These are phyloP conservation scores for Drepana falcataria DNA, from an alignment of 2,888 invertebrate species.

Conservation along the genomic window DNA sequence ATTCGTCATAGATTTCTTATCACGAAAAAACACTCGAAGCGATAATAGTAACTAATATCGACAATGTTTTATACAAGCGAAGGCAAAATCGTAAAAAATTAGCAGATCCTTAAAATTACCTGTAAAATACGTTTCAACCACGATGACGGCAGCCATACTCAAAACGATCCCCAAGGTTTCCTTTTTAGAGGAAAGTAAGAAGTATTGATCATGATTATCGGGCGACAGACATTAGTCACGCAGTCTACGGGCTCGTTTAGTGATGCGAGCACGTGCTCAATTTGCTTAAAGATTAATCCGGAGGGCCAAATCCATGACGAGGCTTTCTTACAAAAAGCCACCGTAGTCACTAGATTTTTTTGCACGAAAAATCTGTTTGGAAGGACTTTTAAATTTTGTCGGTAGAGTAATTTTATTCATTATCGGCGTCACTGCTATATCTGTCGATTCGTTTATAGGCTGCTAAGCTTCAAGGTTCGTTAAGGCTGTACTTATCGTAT, in stretches of 20 bases:
- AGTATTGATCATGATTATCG: background rate
- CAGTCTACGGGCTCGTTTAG: constrained; percentile 1
- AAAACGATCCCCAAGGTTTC: background rate
- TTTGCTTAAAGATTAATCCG: constrained; percentile 3
- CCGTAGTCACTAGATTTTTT: background rate
- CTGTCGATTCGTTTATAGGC: background rate
- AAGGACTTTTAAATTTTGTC: background rate
- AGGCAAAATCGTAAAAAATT: background rate
- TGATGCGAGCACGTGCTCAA: constrained; percentile 3
- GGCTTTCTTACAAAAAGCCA: background rate
- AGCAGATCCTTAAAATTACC: background rate
- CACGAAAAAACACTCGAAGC: too few relatives aligned
- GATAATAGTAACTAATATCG: too few relatives aligned
- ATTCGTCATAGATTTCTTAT: too few relatives aligned
- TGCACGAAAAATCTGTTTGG: background rate
- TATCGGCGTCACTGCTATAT: background rate
- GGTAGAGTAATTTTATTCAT: background rate
- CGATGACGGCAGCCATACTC: background rate
- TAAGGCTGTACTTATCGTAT: background rate
- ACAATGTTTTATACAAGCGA: too few relatives aligned
- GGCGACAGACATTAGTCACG: background rate
- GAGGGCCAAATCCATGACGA: background rate
- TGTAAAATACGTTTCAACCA: background rate
- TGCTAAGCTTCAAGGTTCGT: background rate
- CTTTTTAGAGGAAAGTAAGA: background rate